Percentiles rank a stretch among this genome's conserved stretches.
These are phyloP conservation scores for Macrophya alboannulata DNA, from an alignment of 2,888 invertebrate species.

Conservation along the genomic window DNA sequence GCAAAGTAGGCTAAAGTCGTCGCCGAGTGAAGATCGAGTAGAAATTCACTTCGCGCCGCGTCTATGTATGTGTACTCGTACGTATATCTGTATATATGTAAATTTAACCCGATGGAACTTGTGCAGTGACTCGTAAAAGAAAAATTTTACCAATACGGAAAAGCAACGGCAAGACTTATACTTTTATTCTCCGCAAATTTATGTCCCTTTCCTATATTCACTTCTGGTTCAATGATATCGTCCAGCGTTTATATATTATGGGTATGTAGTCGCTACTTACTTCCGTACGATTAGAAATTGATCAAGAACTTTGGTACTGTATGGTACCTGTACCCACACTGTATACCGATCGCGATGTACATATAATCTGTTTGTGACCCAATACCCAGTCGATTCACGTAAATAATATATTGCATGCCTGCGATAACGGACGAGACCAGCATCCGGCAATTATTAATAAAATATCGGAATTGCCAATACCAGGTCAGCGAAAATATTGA, in stretches of 20 bases:
- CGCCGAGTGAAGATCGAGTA: not conserved
- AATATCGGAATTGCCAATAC: slow-evolving; percentile 25
- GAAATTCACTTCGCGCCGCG: slow-evolving; percentile 19
- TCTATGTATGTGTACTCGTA: not conserved
- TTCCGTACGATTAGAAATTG: slow-evolving; percentile 25
- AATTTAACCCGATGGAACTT: slow-evolving; percentile 22
- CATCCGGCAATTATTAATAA: slow-evolving; percentile 42
- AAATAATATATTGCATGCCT: slow-evolving; percentile 41
- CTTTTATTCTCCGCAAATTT: slow-evolving; percentile 25
- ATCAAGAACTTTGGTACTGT: not conserved
- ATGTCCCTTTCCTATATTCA: not conserved
- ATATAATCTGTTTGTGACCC: slow-evolving; percentile 43
- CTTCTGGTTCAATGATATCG: slow-evolving; percentile 40
- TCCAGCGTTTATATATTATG: not conserved
- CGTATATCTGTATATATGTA: not conserved
- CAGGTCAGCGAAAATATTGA: slow-evolving; percentile 5
- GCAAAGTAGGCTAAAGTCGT: slow-evolving; percentile 48
- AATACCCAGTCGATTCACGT: slow-evolving; percentile 35
- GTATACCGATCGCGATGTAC: not conserved
- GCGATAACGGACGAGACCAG: slow-evolving; percentile 45
- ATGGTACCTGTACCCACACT: not conserved
- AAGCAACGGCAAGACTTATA: slow-evolving; percentile 2
- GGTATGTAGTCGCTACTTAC: not conserved
- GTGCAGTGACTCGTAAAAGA: slow-evolving; percentile 39
- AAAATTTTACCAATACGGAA: slow-evolving; percentile 39